Base-by-base conservation (phyloP, 2,888 invertebrate species). In the Phengaris alcon region DNA sequence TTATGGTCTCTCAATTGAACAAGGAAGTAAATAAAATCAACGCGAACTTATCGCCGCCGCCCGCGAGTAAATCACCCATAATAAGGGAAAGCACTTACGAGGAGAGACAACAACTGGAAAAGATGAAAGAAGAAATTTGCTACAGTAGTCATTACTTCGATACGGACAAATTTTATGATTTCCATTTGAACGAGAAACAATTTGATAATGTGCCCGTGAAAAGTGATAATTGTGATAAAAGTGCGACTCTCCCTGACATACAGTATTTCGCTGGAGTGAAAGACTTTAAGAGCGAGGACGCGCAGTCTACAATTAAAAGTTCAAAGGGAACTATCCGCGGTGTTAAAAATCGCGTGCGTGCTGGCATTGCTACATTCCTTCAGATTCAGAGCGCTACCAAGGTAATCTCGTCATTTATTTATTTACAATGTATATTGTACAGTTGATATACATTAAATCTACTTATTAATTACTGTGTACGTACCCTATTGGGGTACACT, bases 341-440 rank as follows among this genome's bases (percentile, higher is more conserved):
- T 77, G 97, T 98, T 79, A 98, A 97, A 93, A 98, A 99, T 93
- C 95, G 98, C 82, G 98, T 99, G 76, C 94, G 98, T 80, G 98
- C 98, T 79, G 98, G 98, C 78, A 98, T 99, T 83, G 98, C 97
- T 73, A 98, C 98, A n/a, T 98, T 98, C 90, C 94, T 98, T 78
- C 97, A 97, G 86, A 96, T 97, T 84, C 97, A 96, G 85, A 95
- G 94, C 82, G 95, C 96, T 74, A 95, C 95, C 79, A 98, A 97
- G 97, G 98, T 98, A 92, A 74, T 64, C 76, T 74, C 72, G 73
- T 83, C 83, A 79, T 84, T 76, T 79, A 81, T 82, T 85, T 74
- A n/a, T 74, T 48, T 73, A 13, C 52, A 48, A 8, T 48, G 48
- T 48, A 22, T 22, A 22, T 22, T 22, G 22, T 22, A 22, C 22